Conservation (phyloP, 1,140 invertebrate genomes). For the Hycleus phaleratus region DNA sequence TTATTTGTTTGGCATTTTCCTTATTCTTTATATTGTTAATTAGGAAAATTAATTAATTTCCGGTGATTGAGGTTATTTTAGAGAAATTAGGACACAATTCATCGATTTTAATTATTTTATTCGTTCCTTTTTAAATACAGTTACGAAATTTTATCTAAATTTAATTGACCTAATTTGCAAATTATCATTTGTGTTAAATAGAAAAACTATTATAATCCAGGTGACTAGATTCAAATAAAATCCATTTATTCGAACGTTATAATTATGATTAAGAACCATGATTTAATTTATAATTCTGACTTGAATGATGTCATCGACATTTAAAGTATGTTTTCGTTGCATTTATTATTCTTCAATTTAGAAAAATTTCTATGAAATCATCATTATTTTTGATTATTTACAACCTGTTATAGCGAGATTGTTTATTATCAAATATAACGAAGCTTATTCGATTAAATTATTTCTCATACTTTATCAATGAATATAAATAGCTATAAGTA, state of each 20-base stretch:
- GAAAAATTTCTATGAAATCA: conserved; percentile 5
- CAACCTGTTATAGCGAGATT: conserved; percentile 1
- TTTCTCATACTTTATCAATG: conserved; percentile 12
- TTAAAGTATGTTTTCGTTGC: not conserved
- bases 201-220: not conserved
- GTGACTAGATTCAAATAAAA: not conserved
- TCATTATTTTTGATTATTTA: conserved; percentile 5
- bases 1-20: not conserved
- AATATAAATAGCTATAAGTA: conserved; percentile 11
- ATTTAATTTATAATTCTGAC: not conserved
- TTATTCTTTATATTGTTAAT: conserved; percentile 5
- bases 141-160: conserved; percentile 8
- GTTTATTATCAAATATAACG: conserved; percentile 2
- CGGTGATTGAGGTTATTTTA: not conserved
- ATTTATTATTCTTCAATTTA: not conserved
- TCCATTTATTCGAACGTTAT: not conserved
- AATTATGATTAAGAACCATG: not conserved
- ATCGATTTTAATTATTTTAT: not conserved
- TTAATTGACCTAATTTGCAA: conserved; percentile 9
- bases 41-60: conserved; percentile 1
- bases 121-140: not conserved
- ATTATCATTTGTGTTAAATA: conserved; percentile 3
- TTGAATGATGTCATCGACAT: conserved; percentile 3
- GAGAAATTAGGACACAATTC: not conserved
- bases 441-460: conserved; percentile 6